Evolutionary conservation across 2,888 invertebrate species (phyloP), one percentile per base, ranked within the genome.

Genomic region (Parnassius orleans): DNA sequence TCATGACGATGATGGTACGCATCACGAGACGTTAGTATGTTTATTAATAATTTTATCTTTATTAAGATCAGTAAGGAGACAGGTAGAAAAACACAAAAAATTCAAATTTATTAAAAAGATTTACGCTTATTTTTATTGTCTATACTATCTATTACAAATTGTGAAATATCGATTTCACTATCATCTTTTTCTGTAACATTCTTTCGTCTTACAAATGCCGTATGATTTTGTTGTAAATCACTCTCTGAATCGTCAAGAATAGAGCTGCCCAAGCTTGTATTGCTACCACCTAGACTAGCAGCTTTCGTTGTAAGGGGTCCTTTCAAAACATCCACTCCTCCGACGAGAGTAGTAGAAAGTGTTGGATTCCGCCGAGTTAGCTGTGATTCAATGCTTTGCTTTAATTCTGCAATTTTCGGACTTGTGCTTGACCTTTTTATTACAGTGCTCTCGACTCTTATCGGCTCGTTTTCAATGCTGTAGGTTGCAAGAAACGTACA

Each of bases 311-410:
- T 60, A 61, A 80, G 70, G 1, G 82, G 77, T 1, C 79, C 81
- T 12, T 79, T 72, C 33, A 90, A 67, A 10, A 90, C 77, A 65
- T 91, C 88, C 9, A 91, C 79, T 58, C 86, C 83, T 12, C 90
- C 89, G 1, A 83, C 78, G 3, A 86, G 73, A 9, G 76, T 78
- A 11, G 80, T 80, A 10, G 83, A 77, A 24, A 83, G 75, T 15
- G 83, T 83, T n/a, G 80, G 81, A 46, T 78, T 84, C n/a, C 92
- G 83, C 41, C 83, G 72, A 7, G 84, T 83, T 67, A 93, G 81
- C 76, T 93, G 93, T 7, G 86, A 84, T 73, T 93, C 93, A 46
- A 93, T 93, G n/a, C 88, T 89, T 69, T 90, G 82, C 60, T 92
- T 93, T 61, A 93, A 78, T 77, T 93, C 91, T 2, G 92, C 90